These are phyloP conservation scores for Cairina moschata DNA, from an alignment of 2,113 vertebrate species.

Conservation along the genomic window DNA sequence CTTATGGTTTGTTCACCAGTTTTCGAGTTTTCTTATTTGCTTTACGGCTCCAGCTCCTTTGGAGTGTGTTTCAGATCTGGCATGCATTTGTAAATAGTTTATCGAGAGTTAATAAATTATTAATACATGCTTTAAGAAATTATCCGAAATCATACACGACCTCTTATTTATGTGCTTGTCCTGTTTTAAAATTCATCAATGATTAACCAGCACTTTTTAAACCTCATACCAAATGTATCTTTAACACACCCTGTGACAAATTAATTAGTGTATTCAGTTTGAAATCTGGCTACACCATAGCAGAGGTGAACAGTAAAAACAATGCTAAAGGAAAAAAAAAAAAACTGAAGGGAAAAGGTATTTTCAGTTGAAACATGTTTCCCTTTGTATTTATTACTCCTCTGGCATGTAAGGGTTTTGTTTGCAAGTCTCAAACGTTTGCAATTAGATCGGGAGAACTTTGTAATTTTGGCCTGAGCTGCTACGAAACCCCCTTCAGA, in stretches of 20 bases:
- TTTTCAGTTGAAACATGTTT: not conserved
- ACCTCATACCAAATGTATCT: not conserved
- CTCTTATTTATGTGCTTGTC: slow-evolving; percentile 45
- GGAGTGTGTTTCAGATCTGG: not conserved
- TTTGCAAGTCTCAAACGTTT: slow-evolving; percentile 36
- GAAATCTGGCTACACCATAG: not conserved
- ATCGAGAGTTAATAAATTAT: slow-evolving; percentile 34
- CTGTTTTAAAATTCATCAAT: slow-evolving; percentile 41
- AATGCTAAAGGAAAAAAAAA: not conserved
- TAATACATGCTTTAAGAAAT: not conserved
- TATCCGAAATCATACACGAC: slow-evolving; percentile 23
- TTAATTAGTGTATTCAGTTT: not conserved
- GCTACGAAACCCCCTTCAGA: slow-evolving; percentile 48
- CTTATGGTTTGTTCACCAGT: fast-evolving
- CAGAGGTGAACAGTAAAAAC: not conserved
- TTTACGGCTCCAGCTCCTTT: not conserved
- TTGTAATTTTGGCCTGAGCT: slow-evolving; percentile 44
- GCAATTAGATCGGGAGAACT: slow-evolving; percentile 21
- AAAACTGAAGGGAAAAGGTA: not conserved
- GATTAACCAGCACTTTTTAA: not conserved
- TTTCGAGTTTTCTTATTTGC: not conserved
- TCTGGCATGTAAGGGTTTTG: slow-evolving; percentile 1
- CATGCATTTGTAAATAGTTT: slow-evolving; percentile 14
- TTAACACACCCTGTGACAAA: not conserved
- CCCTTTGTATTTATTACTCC: not conserved